Evolutionary conservation across 2,113 vertebrate species (phyloP).

Genomic region (Oryzias melastigma): DNA sequence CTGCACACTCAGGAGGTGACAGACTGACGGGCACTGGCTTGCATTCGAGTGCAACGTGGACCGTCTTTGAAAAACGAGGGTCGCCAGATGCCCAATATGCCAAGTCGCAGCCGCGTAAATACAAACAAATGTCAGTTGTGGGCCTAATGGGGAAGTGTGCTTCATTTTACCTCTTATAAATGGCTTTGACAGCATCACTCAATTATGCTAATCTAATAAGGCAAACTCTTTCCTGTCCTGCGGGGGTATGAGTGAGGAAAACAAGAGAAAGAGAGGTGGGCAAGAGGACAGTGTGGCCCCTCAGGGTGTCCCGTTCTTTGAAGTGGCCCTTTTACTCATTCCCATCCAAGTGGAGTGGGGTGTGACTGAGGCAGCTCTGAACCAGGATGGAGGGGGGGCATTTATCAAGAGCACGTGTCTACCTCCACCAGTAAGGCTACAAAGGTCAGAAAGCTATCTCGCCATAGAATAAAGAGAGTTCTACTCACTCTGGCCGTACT

Average conservation of each 20-base stretch:
- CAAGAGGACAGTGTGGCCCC: conserved; percentile 75
- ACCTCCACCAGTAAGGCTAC: conserved; percentile 71
- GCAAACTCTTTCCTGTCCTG: conserved; percentile 73
- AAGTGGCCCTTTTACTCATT: conserved; percentile 71
- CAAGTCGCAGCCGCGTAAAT: conserved; percentile 29
- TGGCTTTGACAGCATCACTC: conserved; percentile 76
- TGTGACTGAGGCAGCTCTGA: conserved; percentile 86
- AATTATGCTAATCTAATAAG: conserved; percentile 82
- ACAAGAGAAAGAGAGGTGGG: conserved; percentile 66
- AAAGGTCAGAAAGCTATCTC: conserved; percentile 70
- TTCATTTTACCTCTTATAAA: conserved; percentile 68
- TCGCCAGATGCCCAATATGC: conserved; percentile 21
- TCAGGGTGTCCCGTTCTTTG: conserved; percentile 76
- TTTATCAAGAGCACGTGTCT: conserved; percentile 98
- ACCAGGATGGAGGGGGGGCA: conserved; percentile 54
- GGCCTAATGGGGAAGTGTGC: conserved; percentile 55
- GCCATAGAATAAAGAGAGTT: background rate
- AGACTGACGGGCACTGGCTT: conserved; percentile 10
- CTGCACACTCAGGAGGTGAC: conserved; percentile 27
- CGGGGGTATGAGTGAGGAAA: conserved; percentile 43
- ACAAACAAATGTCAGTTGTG: conserved; percentile 55
- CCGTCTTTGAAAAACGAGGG: background rate
- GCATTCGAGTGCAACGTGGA: background rate
- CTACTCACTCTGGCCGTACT: conserved; percentile 96
- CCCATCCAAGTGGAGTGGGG: conserved; percentile 69